Conservation (phyloP, 2,113 vertebrate species). For the Silurus asotus region DNA sequence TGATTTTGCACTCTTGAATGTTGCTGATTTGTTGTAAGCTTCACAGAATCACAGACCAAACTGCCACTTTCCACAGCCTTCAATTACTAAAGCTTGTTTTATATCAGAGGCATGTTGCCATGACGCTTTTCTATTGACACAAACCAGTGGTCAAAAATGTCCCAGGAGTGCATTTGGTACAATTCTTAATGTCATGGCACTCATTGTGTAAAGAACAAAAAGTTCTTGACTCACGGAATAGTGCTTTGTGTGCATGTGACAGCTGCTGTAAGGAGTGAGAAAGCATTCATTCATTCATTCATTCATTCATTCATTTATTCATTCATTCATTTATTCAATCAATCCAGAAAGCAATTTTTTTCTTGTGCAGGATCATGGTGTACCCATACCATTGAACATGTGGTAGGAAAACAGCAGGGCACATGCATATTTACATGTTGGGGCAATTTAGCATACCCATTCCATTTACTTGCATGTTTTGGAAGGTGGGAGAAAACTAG, state of each 20-base stretch:
- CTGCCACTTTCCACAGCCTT: neutral
- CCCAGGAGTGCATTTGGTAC: neutral
- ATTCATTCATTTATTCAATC: neutral
- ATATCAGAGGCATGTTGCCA: neutral
- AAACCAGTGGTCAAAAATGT: neutral
- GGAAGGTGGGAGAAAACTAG: neutral
- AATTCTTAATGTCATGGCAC: neutral
- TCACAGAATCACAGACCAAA: neutral
- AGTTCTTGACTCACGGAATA: neutral
- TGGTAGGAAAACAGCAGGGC: neutral
- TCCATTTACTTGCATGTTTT: neutral
- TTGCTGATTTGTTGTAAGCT: neutral
- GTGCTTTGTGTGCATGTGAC: neutral
- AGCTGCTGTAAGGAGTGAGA: neutral
- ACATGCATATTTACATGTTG: neutral
- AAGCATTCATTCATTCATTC: neutral
- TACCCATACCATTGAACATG: neutral
- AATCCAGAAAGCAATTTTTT: neutral
- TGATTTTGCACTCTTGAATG: neutral
- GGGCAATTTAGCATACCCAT: neutral
- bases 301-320: neutral
- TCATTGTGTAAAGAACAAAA: neutral
- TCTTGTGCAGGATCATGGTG: neutral
- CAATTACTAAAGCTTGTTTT: neutral
- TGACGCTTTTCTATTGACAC: neutral